Percentiles rank a stretch among this genome's conserved stretches.
phyloP scores from a whole-genome alignment of 2,797 vertebrate genomes.

The Coilia nasus region DNA sequence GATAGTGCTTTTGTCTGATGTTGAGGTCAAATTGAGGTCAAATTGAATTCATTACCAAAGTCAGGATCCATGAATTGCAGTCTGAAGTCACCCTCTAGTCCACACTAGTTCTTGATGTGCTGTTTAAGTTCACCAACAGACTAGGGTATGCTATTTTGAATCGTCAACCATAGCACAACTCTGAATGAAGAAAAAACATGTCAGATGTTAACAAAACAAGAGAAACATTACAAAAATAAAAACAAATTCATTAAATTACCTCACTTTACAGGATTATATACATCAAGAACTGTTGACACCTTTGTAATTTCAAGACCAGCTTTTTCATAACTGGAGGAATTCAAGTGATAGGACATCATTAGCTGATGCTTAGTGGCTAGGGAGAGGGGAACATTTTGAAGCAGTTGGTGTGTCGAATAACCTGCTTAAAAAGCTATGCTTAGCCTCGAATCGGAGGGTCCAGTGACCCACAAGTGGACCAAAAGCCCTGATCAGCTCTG shows the following conservation, averaged over 20 bases:
- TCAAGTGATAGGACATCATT: no score
- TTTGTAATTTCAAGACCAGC: no score
- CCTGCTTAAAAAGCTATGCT: slow-evolving; percentile 28
- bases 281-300: no score
- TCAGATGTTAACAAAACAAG: no score
- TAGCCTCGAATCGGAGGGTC: slow-evolving; percentile 23
- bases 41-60: no score
- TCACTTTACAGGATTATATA: no score
- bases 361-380: neutral
- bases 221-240: no score
- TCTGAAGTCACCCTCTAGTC: no score
- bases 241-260: slow-evolving; percentile 3
- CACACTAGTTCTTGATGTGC: slow-evolving; percentile 14
- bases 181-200: no score
- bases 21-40: neutral
- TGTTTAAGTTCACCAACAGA: neutral
- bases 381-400: slow-evolving; percentile 33
- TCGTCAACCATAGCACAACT: slow-evolving; percentile 30
- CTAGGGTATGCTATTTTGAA: slow-evolving; percentile 9
- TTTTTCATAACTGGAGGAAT: no score
- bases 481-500: no score
- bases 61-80: no score
- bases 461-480: slow-evolving; percentile 10
- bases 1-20: neutral
- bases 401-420: slow-evolving; percentile 25